Evolutionary conservation across 2,888 invertebrate genomes (phyloP), one percentile per base, ranked within the genome.

Genomic region (Noctua comes): DNA sequence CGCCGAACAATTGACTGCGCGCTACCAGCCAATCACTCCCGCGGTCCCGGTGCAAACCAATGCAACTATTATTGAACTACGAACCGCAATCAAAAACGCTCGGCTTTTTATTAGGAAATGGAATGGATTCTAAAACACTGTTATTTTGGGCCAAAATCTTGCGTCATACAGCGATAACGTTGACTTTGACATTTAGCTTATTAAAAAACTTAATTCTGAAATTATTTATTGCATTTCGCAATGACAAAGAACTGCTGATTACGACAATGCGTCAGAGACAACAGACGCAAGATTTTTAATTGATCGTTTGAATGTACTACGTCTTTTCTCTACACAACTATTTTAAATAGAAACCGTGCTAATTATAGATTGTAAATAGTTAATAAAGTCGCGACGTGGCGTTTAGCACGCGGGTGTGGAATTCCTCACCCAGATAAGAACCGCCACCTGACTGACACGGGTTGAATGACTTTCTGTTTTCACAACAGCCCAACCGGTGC

Each of bases 321-420:
- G 62, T 64, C 0, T 48, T 64, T 80, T 77, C 21, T 57, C 36
- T 64, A 36, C 16, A 46, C 18, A 43, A 36, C 18, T 16, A 73
- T 64, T 80, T 57, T 68, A 43, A 68, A 77, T 54, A 73, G 78
- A 73, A 80, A 66, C 75, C 31, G 75, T 82, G 81, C 43, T 77
- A 82, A 88, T 87, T 70, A 73, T 78, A 72, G 43, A 71, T 74
- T 71, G 73, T 88, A 68, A 79, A 86, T 73, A 84, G 68, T 70
- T 78, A 69, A 76, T 86, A 75, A 75, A 64, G 57, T 18, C 68
- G 72, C 54, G 54, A 64, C 70, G 31, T 80, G 54, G 57, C 71
- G 71, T 82, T 91, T 92, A 90, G 78, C 89, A 86, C 87, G 75
- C 84, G 72, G 78, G 86, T 89, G 92, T 88, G 89, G 89, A 90